These are phyloP conservation scores for Steatocranus sp. DNA, from an alignment of 2,797 vertebrate genomes.

Conservation along the genomic window DNA sequence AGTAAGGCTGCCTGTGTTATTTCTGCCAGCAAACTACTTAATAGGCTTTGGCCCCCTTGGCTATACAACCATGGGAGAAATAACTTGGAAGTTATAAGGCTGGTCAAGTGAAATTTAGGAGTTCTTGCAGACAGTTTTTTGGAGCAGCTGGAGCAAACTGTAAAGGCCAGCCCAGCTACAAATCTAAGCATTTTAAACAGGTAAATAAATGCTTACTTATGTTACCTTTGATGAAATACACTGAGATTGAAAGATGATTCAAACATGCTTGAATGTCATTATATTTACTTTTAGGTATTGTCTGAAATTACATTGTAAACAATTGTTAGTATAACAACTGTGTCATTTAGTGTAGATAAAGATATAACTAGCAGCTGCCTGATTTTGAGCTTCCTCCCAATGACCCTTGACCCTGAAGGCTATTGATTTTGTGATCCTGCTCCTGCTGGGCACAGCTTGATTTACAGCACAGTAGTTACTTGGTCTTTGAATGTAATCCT, in stretches of 20 bases:
- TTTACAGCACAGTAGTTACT: constrained; percentile 59
- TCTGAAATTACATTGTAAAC: neutral
- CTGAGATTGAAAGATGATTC: neutral
- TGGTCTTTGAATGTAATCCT: constrained; percentile 44
- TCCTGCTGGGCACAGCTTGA: constrained; percentile 49
- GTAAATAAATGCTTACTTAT: neutral
- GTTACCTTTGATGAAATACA: neutral
- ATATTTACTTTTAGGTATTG: neutral
- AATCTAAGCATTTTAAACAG: constrained; percentile 1
- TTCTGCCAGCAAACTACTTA: constrained; percentile 51
- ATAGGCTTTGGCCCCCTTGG: constrained; percentile 32
- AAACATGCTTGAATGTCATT: neutral
- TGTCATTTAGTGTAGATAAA: constrained; percentile 13
- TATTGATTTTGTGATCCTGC: constrained; percentile 17
- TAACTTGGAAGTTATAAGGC: constrained; percentile 27
- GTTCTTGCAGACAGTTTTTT: constrained; percentile 21
- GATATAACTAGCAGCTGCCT: constrained; percentile 8
- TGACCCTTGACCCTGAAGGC: constrained; percentile 53
- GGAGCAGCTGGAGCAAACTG: neutral
- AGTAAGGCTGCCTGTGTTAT: constrained; percentile 47
- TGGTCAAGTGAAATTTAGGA: constrained; percentile 32
- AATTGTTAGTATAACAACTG: neutral
- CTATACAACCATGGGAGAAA: constrained; percentile 55
- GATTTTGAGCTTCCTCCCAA: constrained; percentile 36
- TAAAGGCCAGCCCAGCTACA: neutral